These are phyloP conservation scores for Dolichotis patagonum DNA, from an alignment of 2,113 vertebrate species.

Conservation along the genomic window DNA sequence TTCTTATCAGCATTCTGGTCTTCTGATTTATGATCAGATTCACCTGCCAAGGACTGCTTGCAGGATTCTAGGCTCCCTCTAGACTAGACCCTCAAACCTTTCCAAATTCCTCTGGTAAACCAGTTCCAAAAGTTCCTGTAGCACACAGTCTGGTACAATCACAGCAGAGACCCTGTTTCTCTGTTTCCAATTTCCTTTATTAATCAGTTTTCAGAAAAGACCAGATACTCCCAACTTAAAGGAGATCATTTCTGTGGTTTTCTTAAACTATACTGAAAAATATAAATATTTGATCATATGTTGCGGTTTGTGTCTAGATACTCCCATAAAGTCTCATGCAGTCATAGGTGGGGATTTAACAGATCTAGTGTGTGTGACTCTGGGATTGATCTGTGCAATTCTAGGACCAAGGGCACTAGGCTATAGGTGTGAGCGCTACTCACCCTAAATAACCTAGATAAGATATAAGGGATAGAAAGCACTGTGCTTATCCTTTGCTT, in stretches of 20 bases:
- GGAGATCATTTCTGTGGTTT: background rate
- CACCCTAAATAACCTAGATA: no score
- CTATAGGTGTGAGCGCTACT: no score
- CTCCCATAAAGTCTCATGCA: no score
- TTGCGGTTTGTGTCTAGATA: no score
- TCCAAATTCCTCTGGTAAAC: background rate
- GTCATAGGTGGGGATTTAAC: no score
- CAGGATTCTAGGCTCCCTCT: background rate
- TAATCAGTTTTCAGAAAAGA: background rate
- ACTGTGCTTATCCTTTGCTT: no score
- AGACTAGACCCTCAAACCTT: background rate
- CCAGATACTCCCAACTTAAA: background rate
- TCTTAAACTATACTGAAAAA: background rate
- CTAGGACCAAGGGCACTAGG: no score
- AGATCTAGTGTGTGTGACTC: no score
- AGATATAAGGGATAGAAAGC: no score
- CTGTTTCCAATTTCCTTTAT: background rate
- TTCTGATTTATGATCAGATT: background rate
- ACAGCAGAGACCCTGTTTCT: background rate
- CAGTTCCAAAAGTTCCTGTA: background rate
- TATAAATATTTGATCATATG: background rate
- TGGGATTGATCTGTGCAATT: no score
- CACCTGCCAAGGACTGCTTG: background rate
- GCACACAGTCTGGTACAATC: background rate
- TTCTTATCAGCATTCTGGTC: background rate